A percentile compares a stretch with the other conserved stretches of the same genome.
phyloP scores from a whole-genome alignment of 2,888 invertebrate genomes.

The Brachycybe producta region DNA sequence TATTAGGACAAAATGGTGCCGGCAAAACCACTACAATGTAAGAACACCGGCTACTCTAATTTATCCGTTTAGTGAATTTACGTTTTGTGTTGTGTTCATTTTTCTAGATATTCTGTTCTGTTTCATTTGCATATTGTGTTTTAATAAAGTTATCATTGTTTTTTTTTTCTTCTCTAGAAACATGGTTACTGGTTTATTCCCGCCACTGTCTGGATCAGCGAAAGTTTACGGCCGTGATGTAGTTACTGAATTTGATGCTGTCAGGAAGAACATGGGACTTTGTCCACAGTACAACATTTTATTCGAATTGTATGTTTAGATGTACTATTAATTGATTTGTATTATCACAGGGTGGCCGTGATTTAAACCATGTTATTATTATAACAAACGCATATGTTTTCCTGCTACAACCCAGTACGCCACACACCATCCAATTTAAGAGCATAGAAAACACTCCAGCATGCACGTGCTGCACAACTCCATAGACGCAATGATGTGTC shows the following conservation, averaged over 20 bases:
- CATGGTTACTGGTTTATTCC: constrained; percentile 25
- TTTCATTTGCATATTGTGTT: too few relatives aligned
- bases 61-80: too few relatives aligned
- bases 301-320: constrained; percentile 33
- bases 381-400: neutral
- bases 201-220: constrained; percentile 24
- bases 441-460: too few relatives aligned
- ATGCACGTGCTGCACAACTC: too few relatives aligned
- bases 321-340: neutral
- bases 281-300: constrained; percentile 37
- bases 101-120: too few relatives aligned
- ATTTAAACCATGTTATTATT: neutral
- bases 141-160: neutral
- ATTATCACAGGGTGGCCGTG: too few relatives aligned
- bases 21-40: constrained; percentile 40
- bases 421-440: too few relatives aligned
- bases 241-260: constrained; percentile 23
- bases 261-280: constrained; percentile 31
- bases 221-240: constrained; percentile 23
- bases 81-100: too few relatives aligned
- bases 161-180: constrained; percentile 21
- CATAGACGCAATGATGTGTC: too few relatives aligned
- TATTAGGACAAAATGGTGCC: constrained; percentile 40
- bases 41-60: constrained; percentile 22
- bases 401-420: neutral